Conservation (phyloP, 2,113 vertebrate genomes). For the Oryzias javanicus region DNA sequence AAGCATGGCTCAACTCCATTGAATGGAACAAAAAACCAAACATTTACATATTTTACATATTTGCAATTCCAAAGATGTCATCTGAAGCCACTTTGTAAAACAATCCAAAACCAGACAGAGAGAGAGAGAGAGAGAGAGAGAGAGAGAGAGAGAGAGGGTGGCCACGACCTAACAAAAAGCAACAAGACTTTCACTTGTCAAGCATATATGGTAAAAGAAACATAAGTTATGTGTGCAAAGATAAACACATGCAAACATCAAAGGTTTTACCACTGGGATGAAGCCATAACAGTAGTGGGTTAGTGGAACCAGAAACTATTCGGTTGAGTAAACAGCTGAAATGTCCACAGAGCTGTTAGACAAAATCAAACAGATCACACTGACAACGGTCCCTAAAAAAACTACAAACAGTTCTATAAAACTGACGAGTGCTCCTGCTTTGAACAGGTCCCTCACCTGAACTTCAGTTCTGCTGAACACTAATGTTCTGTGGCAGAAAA, state of each 20-base stretch:
- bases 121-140: constrained; percentile 48
- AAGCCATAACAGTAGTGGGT: constrained; percentile 25
- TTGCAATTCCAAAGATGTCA: constrained; percentile 60
- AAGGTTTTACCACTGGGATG: constrained; percentile 22
- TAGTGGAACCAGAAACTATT: constrained; percentile 23
- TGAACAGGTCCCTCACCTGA: constrained; percentile 36
- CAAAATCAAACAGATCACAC: constrained; percentile 30
- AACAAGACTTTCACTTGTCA: constrained; percentile 34
- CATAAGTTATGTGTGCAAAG: background rate
- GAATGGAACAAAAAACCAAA: constrained; percentile 37
- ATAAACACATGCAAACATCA: constrained; percentile 1
- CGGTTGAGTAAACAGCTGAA: constrained; percentile 18
- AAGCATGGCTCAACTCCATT: constrained; percentile 4
- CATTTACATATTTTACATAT: constrained; percentile 64
- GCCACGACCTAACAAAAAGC: constrained; percentile 59
- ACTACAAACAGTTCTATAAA: constrained; percentile 29
- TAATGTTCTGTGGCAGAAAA: constrained; percentile 41
- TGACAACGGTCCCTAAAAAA: constrained; percentile 20
- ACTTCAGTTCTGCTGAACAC: constrained; percentile 33
- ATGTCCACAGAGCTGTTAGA: constrained; percentile 31
- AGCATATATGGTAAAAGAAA: constrained; percentile 20
- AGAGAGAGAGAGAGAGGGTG: constrained; percentile 42
- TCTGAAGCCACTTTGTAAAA: constrained; percentile 40
- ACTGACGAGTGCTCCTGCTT: constrained; percentile 6
- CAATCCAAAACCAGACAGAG: constrained; percentile 43